phyloP scores from a whole-genome alignment of 2,888 invertebrate genomes.

The Andrena praecox region DNA sequence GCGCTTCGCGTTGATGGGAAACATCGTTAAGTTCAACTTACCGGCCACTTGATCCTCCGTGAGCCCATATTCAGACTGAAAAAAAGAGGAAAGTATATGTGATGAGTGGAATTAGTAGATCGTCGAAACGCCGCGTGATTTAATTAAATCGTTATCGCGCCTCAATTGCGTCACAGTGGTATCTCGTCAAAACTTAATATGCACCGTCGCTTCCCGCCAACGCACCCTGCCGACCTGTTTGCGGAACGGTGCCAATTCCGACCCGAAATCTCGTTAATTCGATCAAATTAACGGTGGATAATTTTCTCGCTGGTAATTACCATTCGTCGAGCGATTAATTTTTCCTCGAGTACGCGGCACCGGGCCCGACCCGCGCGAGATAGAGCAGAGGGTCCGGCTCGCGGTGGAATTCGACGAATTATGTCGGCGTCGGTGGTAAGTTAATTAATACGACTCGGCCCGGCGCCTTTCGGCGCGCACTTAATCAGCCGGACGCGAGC shows the following conservation, averaged over 20 bases:
- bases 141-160: constrained; percentile 31
- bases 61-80: constrained; percentile 94
- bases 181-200: constrained; percentile 23
- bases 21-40: constrained; percentile 81
- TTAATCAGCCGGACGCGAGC: constrained; percentile 22
- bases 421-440: neutral
- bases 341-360: neutral
- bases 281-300: constrained; percentile 35
- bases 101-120: neutral
- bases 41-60: constrained; percentile 96
- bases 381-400: neutral
- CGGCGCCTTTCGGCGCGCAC: constrained; percentile 2
- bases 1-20: neutral
- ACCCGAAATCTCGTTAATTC: constrained; percentile 34
- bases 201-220: neutral
- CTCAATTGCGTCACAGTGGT: constrained; percentile 1
- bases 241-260: constrained; percentile 37
- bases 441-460: constrained; percentile 29
- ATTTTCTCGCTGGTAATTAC: constrained; percentile 20
- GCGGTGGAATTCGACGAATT: constrained; percentile 16
- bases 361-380: neutral
- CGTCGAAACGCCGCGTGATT: constrained; percentile 5
- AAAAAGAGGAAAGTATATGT: constrained; percentile 79
- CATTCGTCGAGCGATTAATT: constrained; percentile 11
- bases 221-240: constrained; percentile 15